Conservation (phyloP, 2,113 vertebrate species). For the Phodopus roborovskii region DNA sequence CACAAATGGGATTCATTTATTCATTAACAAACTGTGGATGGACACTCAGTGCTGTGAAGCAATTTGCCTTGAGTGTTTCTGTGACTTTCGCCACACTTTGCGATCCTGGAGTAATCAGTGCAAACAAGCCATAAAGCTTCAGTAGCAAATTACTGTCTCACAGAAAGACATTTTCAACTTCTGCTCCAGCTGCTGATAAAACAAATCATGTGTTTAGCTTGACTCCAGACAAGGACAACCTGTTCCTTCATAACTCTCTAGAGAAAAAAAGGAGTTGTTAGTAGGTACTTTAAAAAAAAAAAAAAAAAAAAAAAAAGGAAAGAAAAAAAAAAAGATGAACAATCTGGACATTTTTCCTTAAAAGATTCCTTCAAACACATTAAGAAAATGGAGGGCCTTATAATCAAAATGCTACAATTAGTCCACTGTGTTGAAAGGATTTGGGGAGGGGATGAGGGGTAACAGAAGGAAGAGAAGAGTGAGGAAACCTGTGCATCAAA, state of each 20-base stretch:
- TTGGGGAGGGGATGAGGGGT: constrained; percentile 75
- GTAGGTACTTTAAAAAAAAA: constrained; percentile 84
- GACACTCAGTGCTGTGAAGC: constrained; percentile 70
- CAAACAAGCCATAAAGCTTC: constrained; percentile 88
- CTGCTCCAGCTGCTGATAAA: constrained; percentile 90
- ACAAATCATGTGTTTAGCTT: constrained; percentile 90
- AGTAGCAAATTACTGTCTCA: constrained; percentile 92
- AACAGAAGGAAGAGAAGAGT: constrained; percentile 82
- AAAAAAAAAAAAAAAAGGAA: background rate
- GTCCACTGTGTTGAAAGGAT: constrained; percentile 82
- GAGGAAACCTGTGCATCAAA: constrained; percentile 87
- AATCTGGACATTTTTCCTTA: constrained; percentile 86
- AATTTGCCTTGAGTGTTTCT: constrained; percentile 73
- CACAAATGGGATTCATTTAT: constrained; percentile 68
- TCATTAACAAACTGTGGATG: constrained; percentile 66
- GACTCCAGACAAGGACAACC: constrained; percentile 90
- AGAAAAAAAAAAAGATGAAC: constrained; percentile 81
- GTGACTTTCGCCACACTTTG: constrained; percentile 80
- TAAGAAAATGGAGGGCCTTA: constrained; percentile 85
- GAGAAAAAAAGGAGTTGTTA: constrained; percentile 90
- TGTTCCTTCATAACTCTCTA: constrained; percentile 89
- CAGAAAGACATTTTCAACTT: constrained; percentile 92
- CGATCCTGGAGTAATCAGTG: constrained; percentile 89
- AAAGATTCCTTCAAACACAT: constrained; percentile 87
- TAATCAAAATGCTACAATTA: constrained; percentile 86